Conservation (phyloP, 2,888 invertebrate genomes). For the Nomada flava region DNA sequence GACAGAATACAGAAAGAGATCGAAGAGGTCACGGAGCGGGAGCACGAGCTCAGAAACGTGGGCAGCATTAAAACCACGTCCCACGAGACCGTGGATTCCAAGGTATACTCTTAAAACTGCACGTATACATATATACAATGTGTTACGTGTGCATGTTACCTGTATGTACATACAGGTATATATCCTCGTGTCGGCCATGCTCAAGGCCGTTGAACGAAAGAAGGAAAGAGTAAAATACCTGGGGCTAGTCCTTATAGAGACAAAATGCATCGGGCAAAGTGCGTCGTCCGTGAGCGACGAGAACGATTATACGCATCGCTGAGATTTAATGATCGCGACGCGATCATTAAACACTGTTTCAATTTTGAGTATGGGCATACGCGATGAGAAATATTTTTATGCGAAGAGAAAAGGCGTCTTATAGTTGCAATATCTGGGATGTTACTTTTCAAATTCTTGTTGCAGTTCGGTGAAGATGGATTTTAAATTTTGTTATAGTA, state of each 20-base stretch:
- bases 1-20: slow-evolving; percentile 95
- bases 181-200: slow-evolving; percentile 24
- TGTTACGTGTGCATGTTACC: background rate
- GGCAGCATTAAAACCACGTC: slow-evolving; percentile 86
- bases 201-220: slow-evolving; percentile 58
- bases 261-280: slow-evolving; percentile 33
- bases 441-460: too few species aligned
- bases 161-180: background rate
- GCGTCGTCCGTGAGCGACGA: slow-evolving; percentile 29
- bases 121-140: background rate
- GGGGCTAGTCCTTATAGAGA: slow-evolving; percentile 52
- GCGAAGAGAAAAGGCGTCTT: too few species aligned
- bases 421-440: too few species aligned
- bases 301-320: slow-evolving; percentile 38
- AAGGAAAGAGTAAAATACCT: slow-evolving; percentile 54
- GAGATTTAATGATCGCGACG: slow-evolving; percentile 35
- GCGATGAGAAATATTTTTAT: slow-evolving; percentile 16
- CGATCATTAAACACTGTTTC: background rate
- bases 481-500: too few species aligned
- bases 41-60: slow-evolving; percentile 91
- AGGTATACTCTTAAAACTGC: slow-evolving; percentile 71
- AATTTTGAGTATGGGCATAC: slow-evolving; percentile 15
- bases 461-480: too few species aligned
- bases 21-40: slow-evolving; percentile 93
- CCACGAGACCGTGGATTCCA: slow-evolving; percentile 85